Conservation (phyloP, 2,797 vertebrate species). For the Sebastes kiyomatsui region DNA sequence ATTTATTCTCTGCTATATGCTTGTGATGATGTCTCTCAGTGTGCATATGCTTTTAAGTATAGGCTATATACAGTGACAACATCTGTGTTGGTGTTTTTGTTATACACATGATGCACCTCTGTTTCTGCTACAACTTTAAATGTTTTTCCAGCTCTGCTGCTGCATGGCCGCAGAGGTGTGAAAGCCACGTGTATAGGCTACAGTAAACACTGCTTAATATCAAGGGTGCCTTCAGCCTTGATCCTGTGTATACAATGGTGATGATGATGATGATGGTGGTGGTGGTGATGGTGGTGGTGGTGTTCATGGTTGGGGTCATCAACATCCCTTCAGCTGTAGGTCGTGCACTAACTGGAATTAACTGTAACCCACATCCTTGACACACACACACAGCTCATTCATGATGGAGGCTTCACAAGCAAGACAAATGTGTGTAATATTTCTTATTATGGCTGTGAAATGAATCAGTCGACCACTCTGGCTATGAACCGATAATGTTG, state of each 20-base stretch:
- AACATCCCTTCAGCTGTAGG: conserved; percentile 22
- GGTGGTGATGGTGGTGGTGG: neutral
- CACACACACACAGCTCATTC: conserved; percentile 6
- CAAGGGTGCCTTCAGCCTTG: neutral
- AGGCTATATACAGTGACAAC: conserved; percentile 9
- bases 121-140: conserved; percentile 56
- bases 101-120: conserved; percentile 11
- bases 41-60: conserved; percentile 24
- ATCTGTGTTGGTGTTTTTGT: conserved; percentile 22
- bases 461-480: neutral
- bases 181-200: conserved; percentile 77
- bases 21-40: neutral
- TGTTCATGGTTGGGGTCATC: neutral
- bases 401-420: neutral
- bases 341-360: conserved; percentile 37
- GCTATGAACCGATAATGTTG: neutral
- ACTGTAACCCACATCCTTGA: conserved; percentile 37
- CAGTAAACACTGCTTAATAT: conserved; percentile 66
- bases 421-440: neutral
- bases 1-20: neutral
- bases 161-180: conserved; percentile 71
- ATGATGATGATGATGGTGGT: fast-evolving
- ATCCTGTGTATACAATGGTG: neutral
- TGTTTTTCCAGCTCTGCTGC: neutral
- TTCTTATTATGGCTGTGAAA: conserved; percentile 1